Conservation (phyloP, 1,140 invertebrate genomes). For the Brachionus asplanchnoidis region DNA sequence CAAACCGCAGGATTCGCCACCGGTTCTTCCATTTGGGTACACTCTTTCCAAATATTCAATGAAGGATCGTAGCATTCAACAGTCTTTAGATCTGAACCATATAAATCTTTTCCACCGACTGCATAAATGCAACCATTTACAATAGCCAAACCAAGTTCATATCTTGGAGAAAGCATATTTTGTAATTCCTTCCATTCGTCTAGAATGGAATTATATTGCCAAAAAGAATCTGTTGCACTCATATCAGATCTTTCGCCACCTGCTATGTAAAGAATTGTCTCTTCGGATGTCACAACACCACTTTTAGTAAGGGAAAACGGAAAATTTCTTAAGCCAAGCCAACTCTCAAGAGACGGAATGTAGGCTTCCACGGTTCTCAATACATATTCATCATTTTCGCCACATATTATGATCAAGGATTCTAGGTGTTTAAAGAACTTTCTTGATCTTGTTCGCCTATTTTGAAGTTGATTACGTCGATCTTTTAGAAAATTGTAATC, state of each 20-base stretch:
- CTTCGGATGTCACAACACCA: background rate
- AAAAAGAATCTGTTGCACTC: slow-evolving; percentile 46
- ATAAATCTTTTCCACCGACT: slow-evolving; percentile 73
- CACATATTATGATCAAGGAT: slow-evolving; percentile 26
- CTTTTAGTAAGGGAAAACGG: background rate
- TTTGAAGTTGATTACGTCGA: slow-evolving; percentile 21
- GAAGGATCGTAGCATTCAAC: slow-evolving; percentile 61
- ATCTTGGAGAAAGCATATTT: slow-evolving; percentile 59
- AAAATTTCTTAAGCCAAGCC: slow-evolving; percentile 3
- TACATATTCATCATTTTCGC: slow-evolving; percentile 27
- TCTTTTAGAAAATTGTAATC: slow-evolving; percentile 31
- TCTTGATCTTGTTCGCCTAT: background rate
- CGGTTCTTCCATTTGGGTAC: slow-evolving; percentile 61
- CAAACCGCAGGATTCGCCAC: slow-evolving; percentile 60
- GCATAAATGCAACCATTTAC: slow-evolving; percentile 67
- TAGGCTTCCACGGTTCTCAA: slow-evolving; percentile 17
- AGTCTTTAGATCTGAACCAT: slow-evolving; percentile 65
- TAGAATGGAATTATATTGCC: slow-evolving; percentile 60
- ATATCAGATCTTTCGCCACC: slow-evolving; percentile 8
- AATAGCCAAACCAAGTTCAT: slow-evolving; percentile 63
- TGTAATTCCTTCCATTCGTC: slow-evolving; percentile 61
- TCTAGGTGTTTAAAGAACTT: slow-evolving; percentile 20
- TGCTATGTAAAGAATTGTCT: background rate
- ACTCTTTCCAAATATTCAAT: slow-evolving; percentile 61
- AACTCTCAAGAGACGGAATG: background rate